Conservation (phyloP, 64 coral and sea anemone species). For the Porites lutea region DNA sequence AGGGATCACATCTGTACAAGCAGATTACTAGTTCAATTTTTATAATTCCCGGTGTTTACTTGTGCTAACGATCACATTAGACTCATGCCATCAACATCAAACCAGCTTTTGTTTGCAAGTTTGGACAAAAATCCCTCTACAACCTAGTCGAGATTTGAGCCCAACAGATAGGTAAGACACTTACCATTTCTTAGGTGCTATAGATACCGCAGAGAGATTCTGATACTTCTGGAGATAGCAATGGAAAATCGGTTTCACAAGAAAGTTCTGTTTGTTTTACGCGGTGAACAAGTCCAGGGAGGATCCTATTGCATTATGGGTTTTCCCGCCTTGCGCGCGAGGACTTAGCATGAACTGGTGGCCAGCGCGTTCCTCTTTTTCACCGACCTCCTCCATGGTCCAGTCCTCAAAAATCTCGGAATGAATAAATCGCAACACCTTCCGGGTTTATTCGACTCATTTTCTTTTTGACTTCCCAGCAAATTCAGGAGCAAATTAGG, state of each 20-base stretch:
- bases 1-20: slow-evolving; percentile 34
- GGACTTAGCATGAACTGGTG: neutral
- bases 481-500: too few species aligned
- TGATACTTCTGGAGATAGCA: neutral
- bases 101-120: slow-evolving; percentile 46
- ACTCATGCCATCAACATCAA: slow-evolving; percentile 1
- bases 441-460: too few species aligned
- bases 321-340: slow-evolving; percentile 15
- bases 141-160: neutral
- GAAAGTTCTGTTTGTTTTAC: slow-evolving; percentile 46
- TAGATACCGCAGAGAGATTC: neutral
- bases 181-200: slow-evolving; percentile 32
- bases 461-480: too few species aligned
- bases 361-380: too few species aligned
- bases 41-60: slow-evolving; percentile 62
- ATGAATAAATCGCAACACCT: too few species aligned
- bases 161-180: neutral
- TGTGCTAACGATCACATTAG: slow-evolving; percentile 34
- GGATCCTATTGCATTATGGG: slow-evolving; percentile 14
- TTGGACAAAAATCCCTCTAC: neutral
- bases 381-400: too few species aligned
- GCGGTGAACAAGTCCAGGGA: slow-evolving; percentile 18
- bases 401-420: too few species aligned
- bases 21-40: slow-evolving; percentile 49
- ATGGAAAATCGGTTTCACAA: slow-evolving; percentile 1